Conservation (phyloP, 1,140 invertebrate genomes). For the Uloborus diversus region DNA sequence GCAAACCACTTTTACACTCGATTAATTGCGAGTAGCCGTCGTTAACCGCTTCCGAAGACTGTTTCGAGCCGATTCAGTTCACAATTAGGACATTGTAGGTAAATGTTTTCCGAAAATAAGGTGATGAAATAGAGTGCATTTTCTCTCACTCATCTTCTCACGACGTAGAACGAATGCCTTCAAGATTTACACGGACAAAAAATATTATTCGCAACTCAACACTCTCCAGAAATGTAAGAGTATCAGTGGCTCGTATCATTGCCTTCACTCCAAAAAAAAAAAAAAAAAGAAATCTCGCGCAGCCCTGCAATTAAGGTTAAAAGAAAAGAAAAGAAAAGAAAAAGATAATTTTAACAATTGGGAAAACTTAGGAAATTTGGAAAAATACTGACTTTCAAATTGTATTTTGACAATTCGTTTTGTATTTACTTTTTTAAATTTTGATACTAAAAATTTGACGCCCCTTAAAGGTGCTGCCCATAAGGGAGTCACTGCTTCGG, state of each 20-base stretch:
- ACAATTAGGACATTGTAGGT: constrained; percentile 2
- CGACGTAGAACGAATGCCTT: background rate
- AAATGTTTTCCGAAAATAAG: background rate
- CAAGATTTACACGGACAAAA: background rate
- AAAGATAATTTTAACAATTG: too few species aligned
- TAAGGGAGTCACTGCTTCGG: too few species aligned
- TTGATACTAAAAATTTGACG: too few species aligned
- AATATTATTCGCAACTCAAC: background rate
- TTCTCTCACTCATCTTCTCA: background rate
- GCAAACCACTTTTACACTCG: background rate
- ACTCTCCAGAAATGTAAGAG: background rate
- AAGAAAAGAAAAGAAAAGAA: too few species aligned
- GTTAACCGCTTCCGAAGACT: background rate
- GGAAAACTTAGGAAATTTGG: too few species aligned
- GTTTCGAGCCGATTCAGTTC: constrained; percentile 8
- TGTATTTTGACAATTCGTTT: too few species aligned
- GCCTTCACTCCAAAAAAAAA: background rate
- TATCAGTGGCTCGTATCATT: background rate
- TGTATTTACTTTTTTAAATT: too few species aligned
- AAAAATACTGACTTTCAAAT: too few species aligned
- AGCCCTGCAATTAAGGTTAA: too few species aligned
- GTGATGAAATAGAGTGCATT: background rate
- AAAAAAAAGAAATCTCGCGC: too few species aligned
- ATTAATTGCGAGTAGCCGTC: background rate
- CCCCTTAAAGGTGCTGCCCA: too few species aligned